Evolutionary conservation across 2,113 vertebrate species (phyloP), one percentile per base, ranked within the genome.

Genomic region (Sphyrna mokarran): DNA sequence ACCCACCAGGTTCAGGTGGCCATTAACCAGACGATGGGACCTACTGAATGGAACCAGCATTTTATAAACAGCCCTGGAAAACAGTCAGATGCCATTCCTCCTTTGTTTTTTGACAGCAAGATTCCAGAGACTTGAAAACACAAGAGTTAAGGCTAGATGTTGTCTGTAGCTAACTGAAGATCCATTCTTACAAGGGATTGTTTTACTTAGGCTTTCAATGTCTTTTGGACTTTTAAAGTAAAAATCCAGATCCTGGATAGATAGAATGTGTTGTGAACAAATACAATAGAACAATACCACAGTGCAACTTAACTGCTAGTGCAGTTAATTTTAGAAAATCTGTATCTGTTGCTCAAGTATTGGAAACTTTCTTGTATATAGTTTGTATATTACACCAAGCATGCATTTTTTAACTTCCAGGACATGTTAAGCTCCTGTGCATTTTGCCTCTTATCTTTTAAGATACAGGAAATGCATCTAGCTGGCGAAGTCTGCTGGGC

Each of bases 1-100:
- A 99, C 96, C 97, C 98, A 8, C 96, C 98, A 0, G 97, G 97
- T 96, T 98, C 98, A 40, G 97, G 97, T 89, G 98, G 97, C 9
- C 97, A 98, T 96, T 98, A 97, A 97, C 94, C 95, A 83, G 43
- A 69, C 58, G 8, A 18, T 95, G 40, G 43, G 95, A 96, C 96
- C 95, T 58, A 43, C 95, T 89, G 1, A 0, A 95, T 89, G 43
- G 26, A 93, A 18, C 63, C 95, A 96, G 37, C 78, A 95, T 97
- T 97, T 96, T 96, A 95, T 96, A 54, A 66, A 83, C 76, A 54
- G 58, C n/a, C 23, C 89, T 83, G 70, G 69, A 95, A 63, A 8
- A 43, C 23, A 37, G 70, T 22, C 2, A 96, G 96, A 96, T 96
- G 95, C 95, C 97, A 96, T 96, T 97, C 96, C 96, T 96, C 96